These are phyloP conservation scores for Enoplolaimus lenunculus DNA, from an alignment of 2,888 invertebrate genomes.

Conservation along the genomic window DNA sequence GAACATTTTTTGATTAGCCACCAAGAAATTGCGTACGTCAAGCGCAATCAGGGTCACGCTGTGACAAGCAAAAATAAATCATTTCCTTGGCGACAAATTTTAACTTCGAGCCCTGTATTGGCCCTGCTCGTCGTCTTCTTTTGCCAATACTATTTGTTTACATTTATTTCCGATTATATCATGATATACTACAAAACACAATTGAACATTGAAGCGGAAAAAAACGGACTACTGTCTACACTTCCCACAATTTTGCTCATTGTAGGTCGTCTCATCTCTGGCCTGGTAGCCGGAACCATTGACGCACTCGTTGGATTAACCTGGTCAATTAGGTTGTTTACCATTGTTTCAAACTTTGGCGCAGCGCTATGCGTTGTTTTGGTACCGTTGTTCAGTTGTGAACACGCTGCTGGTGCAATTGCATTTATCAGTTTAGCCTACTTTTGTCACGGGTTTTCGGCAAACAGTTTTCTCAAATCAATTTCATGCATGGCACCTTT, in stretches of 20 bases:
- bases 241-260: not conserved
- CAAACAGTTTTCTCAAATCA: not conserved
- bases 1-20: not conserved
- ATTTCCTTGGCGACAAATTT: not conserved
- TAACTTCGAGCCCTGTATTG: not conserved
- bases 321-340: not conserved
- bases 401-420: slow-evolving; percentile 1
- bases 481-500: not conserved
- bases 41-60: not conserved
- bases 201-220: not conserved
- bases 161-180: not conserved
- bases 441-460: slow-evolving; percentile 2
- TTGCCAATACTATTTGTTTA: not conserved
- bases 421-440: not conserved
- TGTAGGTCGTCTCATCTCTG: not conserved
- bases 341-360: not conserved
- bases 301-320: not conserved
- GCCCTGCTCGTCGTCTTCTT: not conserved
- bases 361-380: not conserved
- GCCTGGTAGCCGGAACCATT: not conserved
- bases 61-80: not conserved
- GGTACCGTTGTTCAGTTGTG: not conserved
- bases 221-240: not conserved
- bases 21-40: not conserved
- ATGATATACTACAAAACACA: not conserved